Evolutionary conservation across 2,113 vertebrate genomes (phyloP).

Genomic region (Pardalotus punctatus): DNA sequence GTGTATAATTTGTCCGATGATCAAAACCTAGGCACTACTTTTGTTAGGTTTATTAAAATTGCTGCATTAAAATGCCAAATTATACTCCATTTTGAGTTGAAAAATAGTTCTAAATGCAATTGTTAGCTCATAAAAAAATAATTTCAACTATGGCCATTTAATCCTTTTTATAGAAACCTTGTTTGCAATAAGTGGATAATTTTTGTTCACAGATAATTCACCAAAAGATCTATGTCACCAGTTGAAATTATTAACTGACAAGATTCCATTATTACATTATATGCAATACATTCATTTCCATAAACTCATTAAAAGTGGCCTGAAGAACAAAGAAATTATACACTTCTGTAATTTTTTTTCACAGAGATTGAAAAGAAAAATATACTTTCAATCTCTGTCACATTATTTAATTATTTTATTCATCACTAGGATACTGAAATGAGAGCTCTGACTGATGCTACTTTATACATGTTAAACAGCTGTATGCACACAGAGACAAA

Average conservation of each 20-base stretch:
- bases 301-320: neutral
- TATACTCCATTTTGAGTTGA: neutral
- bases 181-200: neutral
- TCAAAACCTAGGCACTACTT: neutral
- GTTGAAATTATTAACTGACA: neutral
- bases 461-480: neutral
- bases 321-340: neutral
- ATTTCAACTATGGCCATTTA: neutral
- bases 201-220: slow-evolving; percentile 31
- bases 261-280: neutral
- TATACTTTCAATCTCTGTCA: neutral
- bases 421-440: neutral
- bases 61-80: neutral
- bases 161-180: neutral
- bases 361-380: neutral
- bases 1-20: neutral
- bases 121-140: neutral
- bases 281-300: neutral
- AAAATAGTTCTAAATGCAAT: neutral
- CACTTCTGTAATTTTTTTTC: neutral
- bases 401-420: neutral
- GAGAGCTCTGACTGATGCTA: neutral
- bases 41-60: slow-evolving; percentile 26
- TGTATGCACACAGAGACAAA: neutral
- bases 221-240: neutral